Evolutionary conservation across 2,888 invertebrate species (phyloP).

Genomic region (Barypeithes pellucidus): DNA sequence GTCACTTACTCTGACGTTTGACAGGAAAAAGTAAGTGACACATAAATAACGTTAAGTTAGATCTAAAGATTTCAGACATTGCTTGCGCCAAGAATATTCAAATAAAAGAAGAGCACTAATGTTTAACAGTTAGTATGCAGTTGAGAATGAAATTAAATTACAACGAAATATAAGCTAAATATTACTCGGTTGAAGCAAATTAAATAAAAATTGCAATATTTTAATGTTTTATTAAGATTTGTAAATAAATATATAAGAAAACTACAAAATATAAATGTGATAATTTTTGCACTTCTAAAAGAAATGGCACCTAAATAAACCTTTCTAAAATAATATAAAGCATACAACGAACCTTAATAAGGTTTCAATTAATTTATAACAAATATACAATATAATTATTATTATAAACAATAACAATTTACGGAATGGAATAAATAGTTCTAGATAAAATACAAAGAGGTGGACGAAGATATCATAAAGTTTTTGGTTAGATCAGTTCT

Average conservation of each 20-base stretch:
- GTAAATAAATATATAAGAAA: conserved; percentile 26
- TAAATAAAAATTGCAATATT: neutral
- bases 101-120: neutral
- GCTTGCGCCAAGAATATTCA: neutral
- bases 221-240: conserved; percentile 5
- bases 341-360: conserved; percentile 1
- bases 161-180: neutral
- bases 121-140: neutral
- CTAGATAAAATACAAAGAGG: neutral
- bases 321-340: neutral
- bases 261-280: conserved; percentile 18
- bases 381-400: neutral
- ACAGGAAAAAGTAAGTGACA: conserved; percentile 5
- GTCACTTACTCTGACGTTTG: conserved; percentile 14
- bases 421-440: conserved; percentile 8
- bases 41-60: conserved; percentile 35
- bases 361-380: neutral
- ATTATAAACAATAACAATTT: neutral
- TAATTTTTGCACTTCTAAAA: conserved; percentile 9
- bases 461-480: neutral
- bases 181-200: neutral
- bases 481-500: conserved; percentile 25
- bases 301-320: conserved; percentile 30
- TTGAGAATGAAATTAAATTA: neutral
- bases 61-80: neutral